A percentile compares a stretch with the other conserved stretches of the same genome.
phyloP scores from a whole-genome alignment of 2,888 invertebrate genomes.

The Furcula furcula region DNA sequence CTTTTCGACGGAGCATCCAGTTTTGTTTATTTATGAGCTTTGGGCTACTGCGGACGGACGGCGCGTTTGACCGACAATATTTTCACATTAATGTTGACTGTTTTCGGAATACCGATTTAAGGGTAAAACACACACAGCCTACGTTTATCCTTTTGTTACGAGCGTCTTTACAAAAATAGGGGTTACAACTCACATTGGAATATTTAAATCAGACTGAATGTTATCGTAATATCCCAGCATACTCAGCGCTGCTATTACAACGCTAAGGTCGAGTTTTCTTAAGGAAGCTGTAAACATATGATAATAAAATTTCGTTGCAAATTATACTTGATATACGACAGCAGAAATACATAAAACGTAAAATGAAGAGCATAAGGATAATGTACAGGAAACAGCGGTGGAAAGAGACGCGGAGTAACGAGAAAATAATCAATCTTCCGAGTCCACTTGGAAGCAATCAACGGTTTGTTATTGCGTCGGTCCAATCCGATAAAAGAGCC shows the following conservation, averaged over 20 bases:
- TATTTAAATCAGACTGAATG: conserved; percentile 19
- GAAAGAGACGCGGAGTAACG: conserved; percentile 56
- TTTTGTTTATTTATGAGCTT: conserved; percentile 81
- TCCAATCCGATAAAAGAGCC: conserved; percentile 78
- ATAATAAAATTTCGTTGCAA: too few relatives aligned
- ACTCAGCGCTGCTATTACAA: not conserved
- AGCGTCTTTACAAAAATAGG: conserved; percentile 36
- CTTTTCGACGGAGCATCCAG: conserved; percentile 78
- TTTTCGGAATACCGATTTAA: conserved; percentile 63
- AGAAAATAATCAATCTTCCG: conserved; percentile 80
- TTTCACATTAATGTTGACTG: conserved; percentile 59
- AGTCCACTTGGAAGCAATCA: conserved; percentile 80
- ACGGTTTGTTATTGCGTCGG: conserved; percentile 78
- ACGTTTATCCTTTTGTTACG: conserved; percentile 37
- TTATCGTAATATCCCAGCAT: conserved; percentile 20
- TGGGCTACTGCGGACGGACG: conserved; percentile 61
- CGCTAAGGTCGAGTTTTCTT: not conserved
- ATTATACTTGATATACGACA: too few relatives aligned
- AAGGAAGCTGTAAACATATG: too few relatives aligned
- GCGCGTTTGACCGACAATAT: conserved; percentile 66
- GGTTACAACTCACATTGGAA: conserved; percentile 18
- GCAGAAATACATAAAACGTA: conserved; percentile 6
- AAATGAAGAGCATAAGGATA: conserved; percentile 25
- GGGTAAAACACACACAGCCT: conserved; percentile 37
- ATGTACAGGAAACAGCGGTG: conserved; percentile 52